A percentile compares a stretch with the other conserved stretches of the same genome.
These are phyloP conservation scores for Anoplius nigerrimus DNA, from an alignment of 2,888 invertebrate species.

Conservation along the genomic window DNA sequence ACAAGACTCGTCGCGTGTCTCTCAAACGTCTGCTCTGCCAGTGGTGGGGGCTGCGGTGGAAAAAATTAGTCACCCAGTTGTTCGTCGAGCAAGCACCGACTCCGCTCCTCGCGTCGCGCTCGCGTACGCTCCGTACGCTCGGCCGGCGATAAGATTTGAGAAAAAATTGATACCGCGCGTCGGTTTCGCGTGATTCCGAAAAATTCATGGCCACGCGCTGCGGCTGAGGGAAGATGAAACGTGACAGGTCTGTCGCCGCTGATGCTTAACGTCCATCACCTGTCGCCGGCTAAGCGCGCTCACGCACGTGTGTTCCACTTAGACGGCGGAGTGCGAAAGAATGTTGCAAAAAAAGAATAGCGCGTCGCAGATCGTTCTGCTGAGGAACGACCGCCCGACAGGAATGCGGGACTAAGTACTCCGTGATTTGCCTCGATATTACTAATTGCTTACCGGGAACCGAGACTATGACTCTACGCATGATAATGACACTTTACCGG, in stretches of 20 bases:
- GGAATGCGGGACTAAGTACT: too few relatives aligned
- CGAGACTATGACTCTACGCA: neutral
- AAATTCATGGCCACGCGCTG: neutral
- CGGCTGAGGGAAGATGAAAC: too few relatives aligned
- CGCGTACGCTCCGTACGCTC: conserved; percentile 1
- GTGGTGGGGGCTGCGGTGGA: neutral
- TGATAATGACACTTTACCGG: too few relatives aligned
- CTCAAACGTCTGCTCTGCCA: conserved; percentile 2
- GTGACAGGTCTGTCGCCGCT: too few relatives aligned
- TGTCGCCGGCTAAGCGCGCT: neutral
- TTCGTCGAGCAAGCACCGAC: too few relatives aligned
- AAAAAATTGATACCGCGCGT: neutral
- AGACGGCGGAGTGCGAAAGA: too few relatives aligned
- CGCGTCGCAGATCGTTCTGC: too few relatives aligned
- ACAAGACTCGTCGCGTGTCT: conserved; percentile 22
- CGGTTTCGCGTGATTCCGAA: conserved; percentile 7
- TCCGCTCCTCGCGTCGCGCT: too few relatives aligned
- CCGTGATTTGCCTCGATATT: too few relatives aligned
- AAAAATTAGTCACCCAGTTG: conserved; percentile 6
- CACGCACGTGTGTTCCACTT: too few relatives aligned
- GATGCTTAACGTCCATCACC: conserved; percentile 8
- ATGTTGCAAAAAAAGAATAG: too few relatives aligned
- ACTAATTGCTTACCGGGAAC: conserved; percentile 2
- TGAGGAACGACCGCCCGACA: too few relatives aligned
- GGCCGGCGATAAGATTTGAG: conserved; percentile 25